Conservation (phyloP, 2,113 vertebrate species). For the Elaphurus davidianus region DNA sequence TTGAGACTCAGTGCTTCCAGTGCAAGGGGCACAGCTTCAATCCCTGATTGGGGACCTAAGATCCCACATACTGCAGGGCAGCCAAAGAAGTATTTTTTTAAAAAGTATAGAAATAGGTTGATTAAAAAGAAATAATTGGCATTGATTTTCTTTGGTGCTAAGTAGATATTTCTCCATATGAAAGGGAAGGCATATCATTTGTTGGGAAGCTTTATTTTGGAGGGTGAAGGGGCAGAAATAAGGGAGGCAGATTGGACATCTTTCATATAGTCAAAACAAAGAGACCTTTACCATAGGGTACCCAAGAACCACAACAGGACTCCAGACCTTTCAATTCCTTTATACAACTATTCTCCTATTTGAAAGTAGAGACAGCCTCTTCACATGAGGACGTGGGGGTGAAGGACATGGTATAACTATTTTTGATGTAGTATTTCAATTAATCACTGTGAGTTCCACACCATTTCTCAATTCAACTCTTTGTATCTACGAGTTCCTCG, state of each 20-base stretch:
- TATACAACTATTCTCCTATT: neutral
- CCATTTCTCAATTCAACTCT: neutral
- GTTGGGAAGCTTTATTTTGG: neutral
- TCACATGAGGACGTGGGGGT: neutral
- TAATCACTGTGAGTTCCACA: neutral
- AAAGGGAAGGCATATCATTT: neutral
- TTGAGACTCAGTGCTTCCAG: neutral
- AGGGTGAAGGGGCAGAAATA: neutral
- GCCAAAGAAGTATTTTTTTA: neutral
- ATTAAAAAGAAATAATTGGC: neutral
- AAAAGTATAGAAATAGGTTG: neutral
- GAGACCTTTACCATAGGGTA: neutral
- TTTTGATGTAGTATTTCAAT: neutral
- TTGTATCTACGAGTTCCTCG: neutral
- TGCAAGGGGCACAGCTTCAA: neutral
- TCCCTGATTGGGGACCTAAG: neutral
- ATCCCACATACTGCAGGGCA: neutral
- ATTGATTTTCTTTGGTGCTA: neutral
- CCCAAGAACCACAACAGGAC: neutral
- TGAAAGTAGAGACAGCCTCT: neutral
- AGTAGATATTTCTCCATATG: neutral
- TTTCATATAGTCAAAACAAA: neutral
- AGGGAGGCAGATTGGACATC: neutral
- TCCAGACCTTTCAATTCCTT: neutral
- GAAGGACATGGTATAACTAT: neutral